Evolutionary conservation across 2,113 vertebrate species (phyloP).

Genomic region (Sander lucioperca): DNA sequence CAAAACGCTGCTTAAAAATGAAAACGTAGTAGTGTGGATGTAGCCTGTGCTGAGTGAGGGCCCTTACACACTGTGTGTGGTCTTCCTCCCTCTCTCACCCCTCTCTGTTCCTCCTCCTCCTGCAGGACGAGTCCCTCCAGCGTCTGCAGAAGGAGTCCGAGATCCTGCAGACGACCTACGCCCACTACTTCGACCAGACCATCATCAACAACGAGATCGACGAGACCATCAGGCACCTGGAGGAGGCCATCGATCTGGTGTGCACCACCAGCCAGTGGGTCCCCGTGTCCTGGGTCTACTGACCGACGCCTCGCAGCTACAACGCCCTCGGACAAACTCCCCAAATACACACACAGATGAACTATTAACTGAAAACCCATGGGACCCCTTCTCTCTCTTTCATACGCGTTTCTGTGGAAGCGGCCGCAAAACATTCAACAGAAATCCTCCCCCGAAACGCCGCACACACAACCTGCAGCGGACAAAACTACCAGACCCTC

Average conservation of each 20-base stretch:
- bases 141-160: conserved; percentile 98
- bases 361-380: conserved; percentile 82
- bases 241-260: conserved; percentile 97
- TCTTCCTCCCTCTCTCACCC: not conserved
- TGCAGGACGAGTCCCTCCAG: conserved; percentile 96
- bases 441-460: conserved; percentile 77
- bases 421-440: conserved; percentile 10
- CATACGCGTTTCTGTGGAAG: conserved; percentile 21
- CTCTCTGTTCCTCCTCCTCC: not conserved
- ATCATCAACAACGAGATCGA: conserved; percentile 99
- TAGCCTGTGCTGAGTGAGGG: not conserved
- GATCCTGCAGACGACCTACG: conserved; percentile 98
- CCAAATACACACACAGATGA: conserved; percentile 28
- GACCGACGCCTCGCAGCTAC: conserved; percentile 65
- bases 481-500: conserved; percentile 82
- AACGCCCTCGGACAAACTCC: conserved; percentile 16
- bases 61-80: not conserved
- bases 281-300: conserved; percentile 99
- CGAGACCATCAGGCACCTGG: conserved; percentile 97
- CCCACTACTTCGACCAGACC: conserved; percentile 98
- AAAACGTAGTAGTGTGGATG: no score
- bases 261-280: conserved; percentile 98
- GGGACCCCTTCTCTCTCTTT: conserved; percentile 57
- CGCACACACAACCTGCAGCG: conserved; percentile 77
- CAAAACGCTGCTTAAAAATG: no score